Evolutionary conservation across 2,113 vertebrate genomes (phyloP).

Genomic region (Sturnus vulgaris): DNA sequence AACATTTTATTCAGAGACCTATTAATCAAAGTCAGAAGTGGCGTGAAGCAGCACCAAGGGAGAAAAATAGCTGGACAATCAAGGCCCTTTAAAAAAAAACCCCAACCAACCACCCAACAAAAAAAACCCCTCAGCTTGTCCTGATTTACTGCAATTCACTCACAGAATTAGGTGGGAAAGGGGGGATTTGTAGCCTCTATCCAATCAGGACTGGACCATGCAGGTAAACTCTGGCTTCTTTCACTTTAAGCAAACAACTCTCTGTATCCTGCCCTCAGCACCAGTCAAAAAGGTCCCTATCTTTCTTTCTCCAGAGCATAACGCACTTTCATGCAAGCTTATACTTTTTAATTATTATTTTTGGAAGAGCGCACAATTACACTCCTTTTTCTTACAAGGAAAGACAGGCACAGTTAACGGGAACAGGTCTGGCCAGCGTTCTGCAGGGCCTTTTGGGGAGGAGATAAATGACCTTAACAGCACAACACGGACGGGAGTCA

Average conservation of each 20-base stretch:
- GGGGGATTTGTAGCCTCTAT: constrained; percentile 14
- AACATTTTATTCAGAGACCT: constrained; percentile 74
- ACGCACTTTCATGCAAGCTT: neutral
- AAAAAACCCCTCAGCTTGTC: neutral
- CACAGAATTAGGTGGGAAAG: neutral
- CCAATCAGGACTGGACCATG: constrained; percentile 7
- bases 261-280: neutral
- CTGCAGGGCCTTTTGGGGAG: constrained; percentile 56
- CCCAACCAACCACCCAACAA: neutral
- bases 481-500: neutral
- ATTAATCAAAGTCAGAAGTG: constrained; percentile 80
- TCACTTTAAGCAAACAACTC: constrained; percentile 53
- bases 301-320: constrained; percentile 38
- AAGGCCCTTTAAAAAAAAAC: neutral
- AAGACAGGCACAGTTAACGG: constrained; percentile 23
- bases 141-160: constrained; percentile 28
- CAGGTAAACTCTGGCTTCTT: constrained; percentile 60
- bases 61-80: constrained; percentile 50
- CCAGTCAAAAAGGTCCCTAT: constrained; percentile 54
- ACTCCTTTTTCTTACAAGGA: constrained; percentile 45
- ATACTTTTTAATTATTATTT: constrained; percentile 57
- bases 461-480: constrained; percentile 1
- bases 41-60: constrained; percentile 55
- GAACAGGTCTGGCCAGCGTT: constrained; percentile 65
- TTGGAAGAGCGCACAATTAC: constrained; percentile 10